Base-by-base conservation (phyloP, 2,113 vertebrate genomes). In the Forbesichthys papilliferus region DNA sequence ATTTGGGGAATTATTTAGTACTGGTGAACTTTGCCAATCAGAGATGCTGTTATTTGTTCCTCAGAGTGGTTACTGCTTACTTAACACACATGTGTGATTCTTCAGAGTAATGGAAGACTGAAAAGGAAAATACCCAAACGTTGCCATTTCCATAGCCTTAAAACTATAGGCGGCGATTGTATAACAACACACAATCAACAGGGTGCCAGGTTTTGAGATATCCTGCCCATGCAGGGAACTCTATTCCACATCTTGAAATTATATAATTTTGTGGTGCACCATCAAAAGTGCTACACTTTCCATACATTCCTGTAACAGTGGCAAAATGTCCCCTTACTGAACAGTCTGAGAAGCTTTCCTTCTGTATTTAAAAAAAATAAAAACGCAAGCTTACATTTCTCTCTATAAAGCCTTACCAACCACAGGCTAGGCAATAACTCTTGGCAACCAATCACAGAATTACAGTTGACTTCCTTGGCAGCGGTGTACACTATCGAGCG, bases 391-490 rank as follows among this genome's bases (percentile, higher is more conserved):
- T 87, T 73, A 77, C 83, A 80, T 86, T 81, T 75, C 75, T 89
- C 58, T 81, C 65, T 70, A 87, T 71, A 82, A 80, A 85, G 74
- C 65, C 82, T 58, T 70, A 84, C 70, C 77, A 79, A 90, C 84
- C 88, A 82, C 86, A 90, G 73, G 62, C 82, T 61, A 78, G 78
- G 81, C 79, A 76, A 78, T 77, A 71, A 75, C 58, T 84, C 77
- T 83, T 91, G 87, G 90, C 86, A 85, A 89, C 86, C 82, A 86
- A 76, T 85, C 74, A 77, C 81, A 83, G 85, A 84, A 92, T 90
- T 87, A 87, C 84, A 83, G 84, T 75, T 81, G 85, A 90, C 87
- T 86, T 87, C 84, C 81, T 90, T 90, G 89, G 88, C 85, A 79
- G 70, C 68, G 69, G 75, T 88, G 86, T 69, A 87, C 75, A 84